phyloP scores from a whole-genome alignment of 2,113 vertebrate species.

The human (Homo sapiens) region DNA sequence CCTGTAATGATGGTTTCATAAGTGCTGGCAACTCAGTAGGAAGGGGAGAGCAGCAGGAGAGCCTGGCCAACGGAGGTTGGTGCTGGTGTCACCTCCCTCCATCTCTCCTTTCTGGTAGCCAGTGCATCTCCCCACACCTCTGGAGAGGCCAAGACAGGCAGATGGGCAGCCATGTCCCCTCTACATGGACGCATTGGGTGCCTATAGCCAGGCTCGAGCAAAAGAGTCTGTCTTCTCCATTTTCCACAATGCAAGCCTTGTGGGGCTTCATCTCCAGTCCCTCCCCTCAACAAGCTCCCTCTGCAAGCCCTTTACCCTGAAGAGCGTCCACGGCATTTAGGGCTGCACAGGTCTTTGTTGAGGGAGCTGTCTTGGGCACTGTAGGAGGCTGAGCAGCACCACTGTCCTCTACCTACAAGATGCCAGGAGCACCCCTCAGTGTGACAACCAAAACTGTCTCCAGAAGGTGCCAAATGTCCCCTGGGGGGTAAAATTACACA shows the following conservation, averaged over 20 bases:
- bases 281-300: too few relatives aligned
- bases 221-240: not conserved
- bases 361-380: not conserved
- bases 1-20: not conserved
- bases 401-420: not conserved
- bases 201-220: not conserved
- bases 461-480: not conserved
- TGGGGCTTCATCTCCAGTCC: not conserved
- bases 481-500: not conserved
- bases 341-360: not conserved
- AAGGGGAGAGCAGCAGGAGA: not conserved
- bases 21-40: not conserved
- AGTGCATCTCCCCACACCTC: not conserved
- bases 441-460: not conserved
- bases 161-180: not conserved
- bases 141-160: too few relatives aligned
- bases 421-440: not conserved
- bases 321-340: not conserved
- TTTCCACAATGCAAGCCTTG: not conserved
- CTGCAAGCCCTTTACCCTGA: rapidly evolving
- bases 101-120: not conserved
- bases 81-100: rapidly evolving
- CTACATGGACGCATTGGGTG: rapidly evolving
- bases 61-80: too few relatives aligned
- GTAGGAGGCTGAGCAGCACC: rapidly evolving